Conservation (phyloP, 2,888 invertebrate species). For the Leucozona laternaria region DNA sequence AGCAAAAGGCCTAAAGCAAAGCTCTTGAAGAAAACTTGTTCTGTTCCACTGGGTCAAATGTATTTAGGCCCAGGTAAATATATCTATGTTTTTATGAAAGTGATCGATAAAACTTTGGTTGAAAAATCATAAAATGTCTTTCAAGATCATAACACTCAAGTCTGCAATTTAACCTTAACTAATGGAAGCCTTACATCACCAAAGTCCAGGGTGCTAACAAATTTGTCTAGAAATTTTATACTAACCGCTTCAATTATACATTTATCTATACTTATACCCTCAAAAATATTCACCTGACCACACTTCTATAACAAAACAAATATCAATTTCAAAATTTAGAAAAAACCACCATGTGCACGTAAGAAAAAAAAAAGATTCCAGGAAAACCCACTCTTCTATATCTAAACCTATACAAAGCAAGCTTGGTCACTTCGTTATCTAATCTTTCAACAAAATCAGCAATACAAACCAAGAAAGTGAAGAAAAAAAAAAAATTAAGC, state of each 20-base stretch:
- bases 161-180: background rate
- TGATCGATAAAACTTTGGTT: too few relatives aligned
- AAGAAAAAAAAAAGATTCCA: conserved; percentile 17
- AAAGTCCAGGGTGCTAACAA: conserved; percentile 5
- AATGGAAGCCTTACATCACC: conserved; percentile 14
- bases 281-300: background rate
- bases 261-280: background rate
- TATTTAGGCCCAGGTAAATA: too few relatives aligned
- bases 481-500: background rate
- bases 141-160: too few relatives aligned
- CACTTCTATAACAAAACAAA: conserved; percentile 12
- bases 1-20: too few relatives aligned
- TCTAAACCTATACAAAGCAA: background rate
- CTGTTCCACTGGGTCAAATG: too few relatives aligned
- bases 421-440: conserved; percentile 36
- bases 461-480: background rate
- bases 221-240: conserved; percentile 27
- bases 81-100: too few relatives aligned
- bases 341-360: conserved; percentile 12
- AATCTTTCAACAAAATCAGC: conserved; percentile 44
- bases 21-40: too few relatives aligned
- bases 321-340: conserved; percentile 35
- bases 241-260: conserved; percentile 2
- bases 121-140: too few relatives aligned
- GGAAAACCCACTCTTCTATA: conserved; percentile 35